Evolutionary conservation across 1,140 invertebrate genomes (phyloP).

Genomic region (Thaumetopoea pityocampa): DNA sequence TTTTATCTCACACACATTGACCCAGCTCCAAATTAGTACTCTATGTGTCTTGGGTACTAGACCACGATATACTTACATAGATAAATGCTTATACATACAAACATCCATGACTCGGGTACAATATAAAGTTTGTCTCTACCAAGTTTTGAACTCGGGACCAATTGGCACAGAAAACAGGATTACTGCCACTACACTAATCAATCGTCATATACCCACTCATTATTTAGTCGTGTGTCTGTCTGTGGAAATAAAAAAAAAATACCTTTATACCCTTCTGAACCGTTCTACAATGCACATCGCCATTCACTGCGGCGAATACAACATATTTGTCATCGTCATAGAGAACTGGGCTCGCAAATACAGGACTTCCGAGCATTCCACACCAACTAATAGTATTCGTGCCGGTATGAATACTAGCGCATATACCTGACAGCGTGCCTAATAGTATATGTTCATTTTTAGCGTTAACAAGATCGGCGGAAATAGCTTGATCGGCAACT

Average conservation of each 20-base stretch:
- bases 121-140: no score
- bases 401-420: conserved; percentile 66
- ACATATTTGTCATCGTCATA: conserved; percentile 68
- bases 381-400: conserved; percentile 75
- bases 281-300: conserved; percentile 73
- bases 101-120: no score
- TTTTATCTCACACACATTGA: no score
- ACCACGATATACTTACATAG: no score
- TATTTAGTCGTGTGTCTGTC: no score
- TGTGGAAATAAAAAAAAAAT: conserved; percentile 6
- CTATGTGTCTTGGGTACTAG: no score
- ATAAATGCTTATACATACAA: no score
- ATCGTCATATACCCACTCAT: no score
- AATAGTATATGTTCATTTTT: conserved; percentile 60
- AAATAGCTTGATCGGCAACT: conserved; percentile 75
- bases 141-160: no score
- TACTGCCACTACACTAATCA: no score
- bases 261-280: conserved; percentile 67
- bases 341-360: conserved; percentile 80
- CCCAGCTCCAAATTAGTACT: no score
- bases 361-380: conserved; percentile 72
- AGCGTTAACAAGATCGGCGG: conserved; percentile 77
- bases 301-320: conserved; percentile 77
- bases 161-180: no score
- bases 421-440: conserved; percentile 78